phyloP scores from a whole-genome alignment of 2,797 vertebrate genomes.

The Sciurus vulgaris region DNA sequence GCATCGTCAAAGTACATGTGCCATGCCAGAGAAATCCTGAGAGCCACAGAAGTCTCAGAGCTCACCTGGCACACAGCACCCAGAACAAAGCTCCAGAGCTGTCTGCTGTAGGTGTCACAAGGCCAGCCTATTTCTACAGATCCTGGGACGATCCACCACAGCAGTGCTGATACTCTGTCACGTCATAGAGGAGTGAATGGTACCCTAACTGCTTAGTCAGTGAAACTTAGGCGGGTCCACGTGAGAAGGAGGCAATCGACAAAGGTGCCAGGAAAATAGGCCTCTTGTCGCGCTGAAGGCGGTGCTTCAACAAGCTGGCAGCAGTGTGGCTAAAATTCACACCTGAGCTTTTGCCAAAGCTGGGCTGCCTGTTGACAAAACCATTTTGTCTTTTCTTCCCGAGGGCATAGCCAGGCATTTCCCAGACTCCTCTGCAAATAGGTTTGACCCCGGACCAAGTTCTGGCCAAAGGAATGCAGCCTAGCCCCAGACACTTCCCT shows the following conservation, averaged over 20 bases:
- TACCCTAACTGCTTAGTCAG: background rate
- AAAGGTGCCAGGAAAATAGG: background rate
- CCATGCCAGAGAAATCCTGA: background rate
- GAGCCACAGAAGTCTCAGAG: background rate
- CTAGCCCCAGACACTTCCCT: background rate
- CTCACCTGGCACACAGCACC: background rate
- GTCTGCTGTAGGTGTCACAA: no score
- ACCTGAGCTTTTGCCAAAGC: background rate
- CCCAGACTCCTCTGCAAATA: background rate
- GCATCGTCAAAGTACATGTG: background rate
- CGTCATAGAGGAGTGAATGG: background rate
- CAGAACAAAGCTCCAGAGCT: background rate
- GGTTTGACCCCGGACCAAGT: background rate
- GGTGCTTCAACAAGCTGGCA: background rate
- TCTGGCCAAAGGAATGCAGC: background rate
- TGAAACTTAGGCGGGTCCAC: background rate
- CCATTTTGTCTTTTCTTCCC: background rate
- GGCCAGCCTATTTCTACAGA: background rate
- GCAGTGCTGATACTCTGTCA: background rate
- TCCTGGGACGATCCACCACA: background rate
- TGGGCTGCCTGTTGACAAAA: background rate
- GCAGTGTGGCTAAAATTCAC: background rate
- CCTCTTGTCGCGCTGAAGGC: background rate
- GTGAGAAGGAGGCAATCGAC: background rate
- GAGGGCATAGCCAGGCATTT: background rate